phyloP scores from a whole-genome alignment of 2,888 invertebrate genomes.

The Cheiracanthium punctorium region DNA sequence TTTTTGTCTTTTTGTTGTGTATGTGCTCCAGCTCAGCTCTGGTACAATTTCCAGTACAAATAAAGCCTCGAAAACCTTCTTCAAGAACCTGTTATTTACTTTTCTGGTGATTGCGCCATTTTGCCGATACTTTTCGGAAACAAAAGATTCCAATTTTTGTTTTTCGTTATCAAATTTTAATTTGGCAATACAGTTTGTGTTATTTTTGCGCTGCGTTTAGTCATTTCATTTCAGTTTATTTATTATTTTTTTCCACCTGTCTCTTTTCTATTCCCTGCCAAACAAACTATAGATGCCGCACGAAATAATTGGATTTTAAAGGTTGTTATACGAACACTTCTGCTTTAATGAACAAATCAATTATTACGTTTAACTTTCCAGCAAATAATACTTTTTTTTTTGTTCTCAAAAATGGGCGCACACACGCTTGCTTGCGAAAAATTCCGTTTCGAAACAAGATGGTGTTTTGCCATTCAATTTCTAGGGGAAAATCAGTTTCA shows the following conservation, averaged over 20 bases:
- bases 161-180: neutral
- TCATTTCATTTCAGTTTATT: neutral
- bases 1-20: neutral
- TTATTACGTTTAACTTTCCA: neutral
- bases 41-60: too few species aligned
- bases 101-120: neutral
- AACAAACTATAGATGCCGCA: neutral
- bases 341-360: slow-evolving; percentile 3
- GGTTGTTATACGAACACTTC: neutral
- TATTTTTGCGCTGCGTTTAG: neutral
- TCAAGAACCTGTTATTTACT: neutral
- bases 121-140: neutral
- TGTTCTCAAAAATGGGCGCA: too few species aligned
- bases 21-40: neutral
- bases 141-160: neutral
- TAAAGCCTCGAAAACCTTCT: too few species aligned
- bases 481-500: too few species aligned
- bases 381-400: neutral
- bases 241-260: neutral
- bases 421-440: too few species aligned
- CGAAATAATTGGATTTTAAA: slow-evolving; percentile 4
- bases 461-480: too few species aligned
- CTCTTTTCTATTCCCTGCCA: neutral
- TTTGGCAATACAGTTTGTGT: neutral
- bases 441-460: too few species aligned